Base-by-base conservation (phyloP, 2,797 vertebrate genomes). In the Lutjanus argentimaculatus region DNA sequence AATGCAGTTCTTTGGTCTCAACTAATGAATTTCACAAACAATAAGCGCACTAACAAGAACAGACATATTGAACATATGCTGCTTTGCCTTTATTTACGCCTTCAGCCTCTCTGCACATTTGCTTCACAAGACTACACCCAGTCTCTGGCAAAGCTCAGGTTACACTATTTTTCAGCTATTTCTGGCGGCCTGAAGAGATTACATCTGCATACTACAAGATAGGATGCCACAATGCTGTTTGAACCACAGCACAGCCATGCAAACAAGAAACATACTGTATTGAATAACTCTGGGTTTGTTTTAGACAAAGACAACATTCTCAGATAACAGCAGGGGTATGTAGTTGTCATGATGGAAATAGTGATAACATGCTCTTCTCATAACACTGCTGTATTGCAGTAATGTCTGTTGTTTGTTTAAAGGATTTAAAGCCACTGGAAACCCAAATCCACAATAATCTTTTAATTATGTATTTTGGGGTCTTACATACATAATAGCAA, bases 211-310 rank as follows among this genome's bases (percentile, higher is more conserved):
- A 64, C 6, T 10, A 11, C 4, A 48, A 55, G 14, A 75, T 45
- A 70, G 11, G 22, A 69, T 46, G 45, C 12, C 19, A 30, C 0
- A 0, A 15, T 8, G 19, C 22, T 67, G 51, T 17, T 22, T 3
- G 19, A 80, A 58, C 6, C 1, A 22, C 40, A 66, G 45, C 43
- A 48, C 49, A 51, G 19, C 58, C 17, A 42, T 56, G 67, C 8
- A 84, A 64, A 69, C 52, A 74, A 57, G 61, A 75, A 55, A 53
- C 51, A 36, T 57, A n/a, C 43, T 6, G 7, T 59, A 56, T 42
- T 64, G 3, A 55, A 56, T 58, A 80, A 72, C 45, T n/a, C 25
- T n/a, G 57, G 15, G 40, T 71, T 85, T 83, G 51, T 74, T 79
- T 65, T 46, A 75, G 70, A 77, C 36, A 53, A 48, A 22, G 13